These are phyloP conservation scores for Panagrolaimus sp. DNA, from an alignment of 1,140 invertebrate species.

Conservation along the genomic window DNA sequence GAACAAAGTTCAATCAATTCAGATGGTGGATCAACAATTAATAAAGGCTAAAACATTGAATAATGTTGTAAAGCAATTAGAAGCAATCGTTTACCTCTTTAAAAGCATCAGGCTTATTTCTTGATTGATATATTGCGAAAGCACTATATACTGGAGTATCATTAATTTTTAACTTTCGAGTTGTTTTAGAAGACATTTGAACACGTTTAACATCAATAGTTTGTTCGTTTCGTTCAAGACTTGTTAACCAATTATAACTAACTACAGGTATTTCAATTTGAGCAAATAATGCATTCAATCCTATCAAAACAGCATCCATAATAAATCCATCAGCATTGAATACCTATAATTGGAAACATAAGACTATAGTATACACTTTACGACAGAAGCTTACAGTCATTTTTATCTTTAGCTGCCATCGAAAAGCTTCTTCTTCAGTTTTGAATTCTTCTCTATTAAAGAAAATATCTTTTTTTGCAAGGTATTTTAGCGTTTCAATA, in stretches of 20 bases:
- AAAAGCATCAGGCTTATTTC: background rate
- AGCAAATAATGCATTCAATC: slow-evolving; percentile 4
- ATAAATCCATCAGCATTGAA: background rate
- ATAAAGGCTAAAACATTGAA: background rate
- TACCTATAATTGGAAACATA: background rate
- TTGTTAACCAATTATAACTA: background rate
- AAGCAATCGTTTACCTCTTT: background rate
- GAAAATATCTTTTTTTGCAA: slow-evolving; percentile 8
- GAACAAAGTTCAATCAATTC: background rate
- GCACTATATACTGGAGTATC: background rate
- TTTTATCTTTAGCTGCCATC: background rate
- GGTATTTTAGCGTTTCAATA: background rate
- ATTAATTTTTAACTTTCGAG: background rate
- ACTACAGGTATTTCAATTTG: background rate
- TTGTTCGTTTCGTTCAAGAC: slow-evolving; percentile 1
- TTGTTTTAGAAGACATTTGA: background rate
- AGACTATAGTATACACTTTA: background rate
- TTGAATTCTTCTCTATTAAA: background rate
- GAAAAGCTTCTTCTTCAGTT: background rate
- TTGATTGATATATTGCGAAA: background rate
- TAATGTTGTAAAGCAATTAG: background rate
- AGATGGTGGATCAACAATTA: background rate
- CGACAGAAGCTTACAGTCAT: background rate
- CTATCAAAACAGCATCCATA: background rate
- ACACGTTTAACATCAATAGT: background rate